phyloP scores from a whole-genome alignment of 2,888 invertebrate species.

The Zaprionus obscuricornis region DNA sequence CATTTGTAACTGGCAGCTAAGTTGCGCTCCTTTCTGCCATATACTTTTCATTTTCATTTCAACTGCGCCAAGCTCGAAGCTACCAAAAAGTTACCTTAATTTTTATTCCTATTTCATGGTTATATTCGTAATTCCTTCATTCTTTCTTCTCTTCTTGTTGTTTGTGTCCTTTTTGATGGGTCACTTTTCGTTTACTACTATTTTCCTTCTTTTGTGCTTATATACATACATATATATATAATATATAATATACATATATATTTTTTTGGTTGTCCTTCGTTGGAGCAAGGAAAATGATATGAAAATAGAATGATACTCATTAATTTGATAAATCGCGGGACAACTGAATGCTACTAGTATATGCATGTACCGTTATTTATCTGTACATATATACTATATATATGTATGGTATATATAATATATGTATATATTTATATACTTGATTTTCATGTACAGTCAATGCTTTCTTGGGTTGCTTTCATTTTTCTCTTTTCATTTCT shows the following conservation, averaged over 20 bases:
- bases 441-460: constrained; percentile 43
- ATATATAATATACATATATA: constrained; percentile 16
- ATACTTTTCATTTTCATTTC: constrained; percentile 49
- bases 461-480: constrained; percentile 10
- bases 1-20: constrained; percentile 38
- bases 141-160: neutral
- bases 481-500: constrained; percentile 6
- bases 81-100: constrained; percentile 56
- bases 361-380: constrained; percentile 24
- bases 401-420: constrained; percentile 1
- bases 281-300: constrained; percentile 73
- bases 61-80: neutral
- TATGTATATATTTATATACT: constrained; percentile 12
- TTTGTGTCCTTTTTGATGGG: constrained; percentile 18
- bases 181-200: constrained; percentile 41
- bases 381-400: constrained; percentile 8
- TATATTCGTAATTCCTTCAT: constrained; percentile 6
- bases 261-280: constrained; percentile 40
- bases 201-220: constrained; percentile 11
- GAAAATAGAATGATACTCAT: constrained; percentile 82
- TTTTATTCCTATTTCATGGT: constrained; percentile 42
- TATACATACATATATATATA: neutral
- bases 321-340: constrained; percentile 82
- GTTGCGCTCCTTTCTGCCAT: constrained; percentile 37
- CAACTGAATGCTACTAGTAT: constrained; percentile 29